A percentile compares a stretch with the other conserved stretches of the same genome.
Conservation (phyloP, 2,797 vertebrate genomes). For the Oreochromis grahami region DNA sequence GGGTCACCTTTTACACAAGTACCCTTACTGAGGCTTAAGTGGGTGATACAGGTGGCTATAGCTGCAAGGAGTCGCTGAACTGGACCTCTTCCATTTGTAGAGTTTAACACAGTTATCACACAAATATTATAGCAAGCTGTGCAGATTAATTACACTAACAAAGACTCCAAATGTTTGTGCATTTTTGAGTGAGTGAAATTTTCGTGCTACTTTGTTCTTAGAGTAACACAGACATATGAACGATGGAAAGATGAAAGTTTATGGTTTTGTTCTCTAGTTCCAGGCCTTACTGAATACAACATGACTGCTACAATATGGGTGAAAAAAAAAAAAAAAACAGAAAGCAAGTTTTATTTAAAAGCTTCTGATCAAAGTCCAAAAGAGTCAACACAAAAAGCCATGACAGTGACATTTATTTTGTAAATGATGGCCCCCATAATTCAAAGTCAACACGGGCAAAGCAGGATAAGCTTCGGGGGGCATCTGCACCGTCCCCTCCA, state of each 20-base stretch:
- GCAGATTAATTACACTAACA: not conserved
- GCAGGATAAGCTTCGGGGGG: fast-evolving
- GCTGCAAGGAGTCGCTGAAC: not conserved
- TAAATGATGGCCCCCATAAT: fast-evolving
- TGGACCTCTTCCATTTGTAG: not conserved
- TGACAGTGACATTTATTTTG: not conserved
- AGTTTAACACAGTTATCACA: fast-evolving
- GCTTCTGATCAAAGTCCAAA: not conserved
- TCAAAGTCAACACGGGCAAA: fast-evolving
- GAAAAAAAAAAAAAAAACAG: not conserved
- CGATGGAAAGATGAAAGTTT: not conserved
- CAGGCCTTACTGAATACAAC: not conserved
- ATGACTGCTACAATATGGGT: not conserved
- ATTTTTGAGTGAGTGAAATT: not conserved
- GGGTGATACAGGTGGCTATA: not conserved
- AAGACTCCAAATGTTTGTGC: fast-evolving
- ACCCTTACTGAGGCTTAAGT: not conserved
- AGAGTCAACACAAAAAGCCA: not conserved
- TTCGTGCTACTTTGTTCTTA: not conserved
- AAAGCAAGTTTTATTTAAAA: not conserved
- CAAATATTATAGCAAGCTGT: not conserved
- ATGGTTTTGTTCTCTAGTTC: not conserved
- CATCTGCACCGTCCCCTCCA: not conserved
- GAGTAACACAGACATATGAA: fast-evolving
- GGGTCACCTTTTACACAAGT: not conserved